Evolutionary conservation across 2,888 invertebrate species (phyloP), one percentile per base, ranked within the genome.

Genomic region (Tortricodes alternella): DNA sequence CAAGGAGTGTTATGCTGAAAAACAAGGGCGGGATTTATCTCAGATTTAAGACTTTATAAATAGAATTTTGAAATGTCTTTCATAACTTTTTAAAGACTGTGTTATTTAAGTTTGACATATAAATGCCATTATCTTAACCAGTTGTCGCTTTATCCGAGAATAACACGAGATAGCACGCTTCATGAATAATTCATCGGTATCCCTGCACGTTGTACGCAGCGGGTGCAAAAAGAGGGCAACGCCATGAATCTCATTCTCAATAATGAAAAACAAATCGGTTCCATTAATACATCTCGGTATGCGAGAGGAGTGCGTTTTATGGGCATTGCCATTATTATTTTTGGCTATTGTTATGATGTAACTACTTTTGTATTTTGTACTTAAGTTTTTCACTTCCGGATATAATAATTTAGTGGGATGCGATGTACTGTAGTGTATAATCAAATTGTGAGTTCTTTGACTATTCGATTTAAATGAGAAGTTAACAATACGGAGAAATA

Each of bases 11-110:
- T 16, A 84, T 90, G 83, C 75, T 90, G 9, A 90, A 89, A 68
- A 90, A 89, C 66, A 85, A 84, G 68, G 90, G 89, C 38, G 83
- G 89, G 50, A 89, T 90, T 62, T 89, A 83, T 81, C 76, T 90
- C 32, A 75, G 74, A 61, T 87, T 90, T 67, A 73, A 65, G 58
- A 67, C 68, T 19, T 32, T 68, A 34, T 60, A 61, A 56, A 53
- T 15, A 18, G 13, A n/a, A n/a, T n/a, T n/a, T n/a, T n/a, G n/a
- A n/a, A n/a, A n/a, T n/a, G n/a, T n/a, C n/a, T n/a, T n/a, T n/a
- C n/a, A n/a, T n/a, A n/a, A n/a, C n/a, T n/a, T n/a, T n/a, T n/a
- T n/a, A n/a, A n/a, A n/a, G n/a, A n/a, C n/a, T n/a, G n/a, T n/a
- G n/a, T n/a, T n/a, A n/a, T n/a, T n/a, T n/a, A n/a, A n/a, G n/a